phyloP scores from a whole-genome alignment of 2,888 invertebrate species.

The Tineola bisselliella region DNA sequence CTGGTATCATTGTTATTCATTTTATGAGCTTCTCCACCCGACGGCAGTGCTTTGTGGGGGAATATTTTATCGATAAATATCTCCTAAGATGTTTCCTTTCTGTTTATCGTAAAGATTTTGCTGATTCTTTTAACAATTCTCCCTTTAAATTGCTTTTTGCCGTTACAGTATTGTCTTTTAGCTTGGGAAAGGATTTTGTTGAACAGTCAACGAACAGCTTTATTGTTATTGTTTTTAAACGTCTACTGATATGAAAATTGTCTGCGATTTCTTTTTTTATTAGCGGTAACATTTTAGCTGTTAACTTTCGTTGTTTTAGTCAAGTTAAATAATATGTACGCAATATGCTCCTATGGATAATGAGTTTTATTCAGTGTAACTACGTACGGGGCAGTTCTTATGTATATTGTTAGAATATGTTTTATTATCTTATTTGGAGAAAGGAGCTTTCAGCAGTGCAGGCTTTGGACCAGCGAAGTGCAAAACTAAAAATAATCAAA shows the following conservation, averaged over 20 bases:
- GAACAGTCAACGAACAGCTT: not conserved
- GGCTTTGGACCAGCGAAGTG: too few species aligned
- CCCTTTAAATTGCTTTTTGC: slow-evolving; percentile 41
- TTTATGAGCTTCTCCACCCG: slow-evolving; percentile 39
- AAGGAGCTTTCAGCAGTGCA: too few species aligned
- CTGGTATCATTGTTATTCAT: slow-evolving; percentile 18
- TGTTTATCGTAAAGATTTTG: slow-evolving; percentile 56
- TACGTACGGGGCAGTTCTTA: too few species aligned
- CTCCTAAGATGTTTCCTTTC: slow-evolving; percentile 33
- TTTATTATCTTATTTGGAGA: too few species aligned
- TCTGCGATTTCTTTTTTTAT: not conserved
- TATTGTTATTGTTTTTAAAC: slow-evolving; percentile 1
- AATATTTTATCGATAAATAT: slow-evolving; percentile 61
- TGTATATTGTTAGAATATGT: too few species aligned
- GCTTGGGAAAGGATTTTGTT: not conserved
- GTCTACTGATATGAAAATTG: not conserved
- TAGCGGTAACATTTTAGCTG: not conserved
- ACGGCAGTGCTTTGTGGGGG: slow-evolving; percentile 35
- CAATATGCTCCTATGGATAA: too few species aligned
- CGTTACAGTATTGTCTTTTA: slow-evolving; percentile 12
- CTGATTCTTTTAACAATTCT: slow-evolving; percentile 56
- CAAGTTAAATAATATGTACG: too few species aligned
- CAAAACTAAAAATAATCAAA: too few species aligned
- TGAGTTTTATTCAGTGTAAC: too few species aligned
- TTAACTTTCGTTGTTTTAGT: too few species aligned